Percentiles rank a stretch among this genome's conserved stretches.
phyloP scores from a whole-genome alignment of 1,140 invertebrate species.

The Rhynchophorus ferrugineus region DNA sequence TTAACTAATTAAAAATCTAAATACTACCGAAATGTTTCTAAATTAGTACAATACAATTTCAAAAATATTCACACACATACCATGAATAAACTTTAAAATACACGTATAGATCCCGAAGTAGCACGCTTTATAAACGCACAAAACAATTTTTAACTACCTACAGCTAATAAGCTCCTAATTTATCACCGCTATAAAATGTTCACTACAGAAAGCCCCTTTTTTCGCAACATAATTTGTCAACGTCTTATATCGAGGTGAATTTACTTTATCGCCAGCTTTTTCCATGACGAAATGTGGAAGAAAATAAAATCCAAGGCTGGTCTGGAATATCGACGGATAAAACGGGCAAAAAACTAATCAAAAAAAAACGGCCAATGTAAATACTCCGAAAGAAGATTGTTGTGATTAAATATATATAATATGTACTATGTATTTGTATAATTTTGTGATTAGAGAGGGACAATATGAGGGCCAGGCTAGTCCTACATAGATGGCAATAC shows the following conservation, averaged over 20 bases:
- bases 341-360: not conserved
- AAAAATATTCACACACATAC: too few relatives aligned
- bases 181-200: constrained; percentile 1
- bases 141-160: not conserved
- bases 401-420: not conserved
- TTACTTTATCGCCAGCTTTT: constrained; percentile 1
- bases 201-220: not conserved
- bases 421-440: constrained; percentile 5
- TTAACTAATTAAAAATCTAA: too few relatives aligned
- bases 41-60: too few relatives aligned
- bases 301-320: constrained; percentile 3
- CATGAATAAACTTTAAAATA: too few relatives aligned
- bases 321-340: not conserved
- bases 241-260: not conserved
- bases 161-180: constrained; percentile 1
- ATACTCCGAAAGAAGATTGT: not conserved
- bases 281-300: not conserved
- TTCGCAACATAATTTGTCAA: constrained; percentile 1
- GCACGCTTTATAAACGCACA: not conserved
- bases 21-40: too few relatives aligned
- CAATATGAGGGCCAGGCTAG: too few relatives aligned
- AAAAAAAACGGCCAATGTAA: not conserved
- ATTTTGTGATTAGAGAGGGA: constrained; percentile 7
- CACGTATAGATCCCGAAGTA: too few relatives aligned
- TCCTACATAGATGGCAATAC: too few relatives aligned